These are phyloP conservation scores for Hippocampus kuda DNA, from an alignment of 2,797 vertebrate species.

Conservation along the genomic window DNA sequence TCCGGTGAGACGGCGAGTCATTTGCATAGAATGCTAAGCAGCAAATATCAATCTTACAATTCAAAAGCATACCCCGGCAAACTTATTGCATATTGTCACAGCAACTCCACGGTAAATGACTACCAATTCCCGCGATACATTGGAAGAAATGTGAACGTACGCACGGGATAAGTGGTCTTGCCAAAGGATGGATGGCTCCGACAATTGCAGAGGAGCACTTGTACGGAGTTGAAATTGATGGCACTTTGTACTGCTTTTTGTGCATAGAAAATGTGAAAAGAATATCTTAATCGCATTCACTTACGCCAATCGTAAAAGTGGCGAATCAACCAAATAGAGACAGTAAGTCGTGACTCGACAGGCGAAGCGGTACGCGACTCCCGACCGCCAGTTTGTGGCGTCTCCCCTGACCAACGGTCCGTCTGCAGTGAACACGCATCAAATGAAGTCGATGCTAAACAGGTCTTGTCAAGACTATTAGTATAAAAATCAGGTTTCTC, in stretches of 20 bases:
- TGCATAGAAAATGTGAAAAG: neutral
- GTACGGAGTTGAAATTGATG: neutral
- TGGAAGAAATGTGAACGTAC: constrained; percentile 1
- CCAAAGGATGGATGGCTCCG: neutral
- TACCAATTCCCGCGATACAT: neutral
- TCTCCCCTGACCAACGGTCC: constrained; percentile 11
- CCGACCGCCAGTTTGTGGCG: constrained; percentile 17
- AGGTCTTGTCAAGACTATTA: constrained; percentile 38
- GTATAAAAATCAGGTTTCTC: constrained; percentile 28
- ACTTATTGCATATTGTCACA: constrained; percentile 4
- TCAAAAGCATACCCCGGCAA: neutral
- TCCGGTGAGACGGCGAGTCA: neutral
- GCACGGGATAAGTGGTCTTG: neutral
- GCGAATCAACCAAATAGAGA: constrained; percentile 1
- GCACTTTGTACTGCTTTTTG: neutral
- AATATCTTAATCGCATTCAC: neutral
- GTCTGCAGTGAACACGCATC: constrained; percentile 19
- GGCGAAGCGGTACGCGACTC: constrained; percentile 10
- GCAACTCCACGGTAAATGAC: constrained; percentile 2
- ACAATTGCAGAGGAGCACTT: neutral
- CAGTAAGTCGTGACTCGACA: neutral
- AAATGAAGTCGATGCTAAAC: constrained; percentile 35
- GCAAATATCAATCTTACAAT: neutral
- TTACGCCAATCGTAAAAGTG: neutral
- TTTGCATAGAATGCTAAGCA: neutral